phyloP scores from a whole-genome alignment of 1,140 invertebrate species.

The Drosophila murphyi region DNA sequence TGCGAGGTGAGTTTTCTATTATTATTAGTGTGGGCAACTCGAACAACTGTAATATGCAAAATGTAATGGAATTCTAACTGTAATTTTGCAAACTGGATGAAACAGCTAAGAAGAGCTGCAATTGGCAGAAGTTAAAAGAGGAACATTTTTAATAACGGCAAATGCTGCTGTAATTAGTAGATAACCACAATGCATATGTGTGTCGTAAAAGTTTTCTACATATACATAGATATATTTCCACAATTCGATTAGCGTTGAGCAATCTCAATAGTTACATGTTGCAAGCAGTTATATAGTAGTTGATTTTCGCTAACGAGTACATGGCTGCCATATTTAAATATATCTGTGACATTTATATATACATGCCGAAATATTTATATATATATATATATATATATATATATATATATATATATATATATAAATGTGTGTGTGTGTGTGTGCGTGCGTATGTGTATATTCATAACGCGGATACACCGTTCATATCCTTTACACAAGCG shows the following conservation, averaged over 20 bases:
- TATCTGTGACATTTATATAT: constrained; percentile 31
- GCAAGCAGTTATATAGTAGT: constrained; percentile 7
- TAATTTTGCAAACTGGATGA: too few species aligned
- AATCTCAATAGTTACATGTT: constrained; percentile 24
- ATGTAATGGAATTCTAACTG: too few species aligned
- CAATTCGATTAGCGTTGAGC: constrained; percentile 34
- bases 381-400: constrained; percentile 21
- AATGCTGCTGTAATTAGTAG: too few species aligned
- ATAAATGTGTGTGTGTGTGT: too few species aligned
- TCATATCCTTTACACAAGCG: constrained; percentile 71
- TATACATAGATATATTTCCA: background rate
- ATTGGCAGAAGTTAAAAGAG: too few species aligned
- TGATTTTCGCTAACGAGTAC: constrained; percentile 21
- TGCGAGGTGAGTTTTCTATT: constrained; percentile 70
- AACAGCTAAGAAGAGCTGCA: too few species aligned
- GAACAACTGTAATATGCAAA: too few species aligned
- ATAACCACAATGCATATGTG: too few species aligned
- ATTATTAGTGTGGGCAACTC: too few species aligned
- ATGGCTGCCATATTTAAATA: constrained; percentile 56
- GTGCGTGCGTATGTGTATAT: constrained; percentile 60
- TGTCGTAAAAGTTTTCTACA: too few species aligned
- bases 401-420: constrained; percentile 40
- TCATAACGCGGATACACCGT: constrained; percentile 77
- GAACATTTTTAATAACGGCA: too few species aligned
- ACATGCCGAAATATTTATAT: constrained; percentile 14